These are phyloP conservation scores for Dipodomys stephensi DNA, from an alignment of 2,113 vertebrate species.

Conservation along the genomic window DNA sequence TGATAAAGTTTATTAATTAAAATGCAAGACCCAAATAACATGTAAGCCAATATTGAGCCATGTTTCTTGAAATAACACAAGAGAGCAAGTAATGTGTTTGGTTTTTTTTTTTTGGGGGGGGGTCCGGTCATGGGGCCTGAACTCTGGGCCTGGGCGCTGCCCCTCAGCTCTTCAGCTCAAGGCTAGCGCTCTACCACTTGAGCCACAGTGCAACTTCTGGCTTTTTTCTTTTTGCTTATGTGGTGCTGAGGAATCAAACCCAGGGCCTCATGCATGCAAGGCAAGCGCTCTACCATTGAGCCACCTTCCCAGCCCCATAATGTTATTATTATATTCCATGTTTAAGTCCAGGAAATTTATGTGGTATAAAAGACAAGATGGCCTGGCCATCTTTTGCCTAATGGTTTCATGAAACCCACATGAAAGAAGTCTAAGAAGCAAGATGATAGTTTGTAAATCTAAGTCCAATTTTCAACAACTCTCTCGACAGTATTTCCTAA, in stretches of 20 bases:
- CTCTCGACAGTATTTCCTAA: slow-evolving; percentile 1
- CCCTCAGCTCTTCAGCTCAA: too few relatives aligned
- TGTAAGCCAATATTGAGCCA: neutral
- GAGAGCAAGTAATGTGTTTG: too few relatives aligned
- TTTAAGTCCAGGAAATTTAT: slow-evolving; percentile 22
- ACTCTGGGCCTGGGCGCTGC: too few relatives aligned
- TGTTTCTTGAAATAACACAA: neutral
- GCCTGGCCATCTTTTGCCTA: neutral
- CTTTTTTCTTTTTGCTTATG: too few relatives aligned
- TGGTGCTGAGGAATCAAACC: too few relatives aligned
- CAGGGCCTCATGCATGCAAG: too few relatives aligned
- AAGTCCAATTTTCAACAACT: slow-evolving; percentile 1
- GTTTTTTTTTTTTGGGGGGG: too few relatives aligned
- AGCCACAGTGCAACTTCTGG: too few relatives aligned
- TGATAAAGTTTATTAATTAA: neutral
- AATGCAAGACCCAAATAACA: neutral
- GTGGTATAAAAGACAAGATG: neutral
- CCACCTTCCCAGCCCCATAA: neutral
- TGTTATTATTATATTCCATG: neutral
- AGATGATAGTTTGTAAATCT: slow-evolving; percentile 13
- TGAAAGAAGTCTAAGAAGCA: slow-evolving; percentile 31
- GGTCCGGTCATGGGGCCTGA: too few relatives aligned
- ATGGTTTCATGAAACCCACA: neutral
- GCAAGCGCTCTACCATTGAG: too few relatives aligned
- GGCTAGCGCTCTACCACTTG: too few relatives aligned